Percentiles rank a stretch among this genome's conserved stretches.
Evolutionary conservation across 2,113 vertebrate genomes (phyloP).

Genomic region (Planiliza haematocheilus): DNA sequence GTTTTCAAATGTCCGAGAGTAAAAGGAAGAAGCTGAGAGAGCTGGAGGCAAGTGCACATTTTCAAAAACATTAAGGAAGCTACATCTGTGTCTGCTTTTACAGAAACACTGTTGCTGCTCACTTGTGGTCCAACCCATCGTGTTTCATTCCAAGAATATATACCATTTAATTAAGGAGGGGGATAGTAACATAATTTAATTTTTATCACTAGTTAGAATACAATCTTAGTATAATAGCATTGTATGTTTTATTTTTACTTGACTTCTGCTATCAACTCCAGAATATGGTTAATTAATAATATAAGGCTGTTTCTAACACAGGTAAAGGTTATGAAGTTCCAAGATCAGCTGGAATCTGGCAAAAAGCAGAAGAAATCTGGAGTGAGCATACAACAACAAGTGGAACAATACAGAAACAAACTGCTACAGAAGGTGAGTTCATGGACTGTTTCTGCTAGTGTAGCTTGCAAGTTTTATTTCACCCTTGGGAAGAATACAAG

Average conservation of each 20-base stretch:
- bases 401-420: slow-evolving; percentile 85
- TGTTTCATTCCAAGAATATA: background rate
- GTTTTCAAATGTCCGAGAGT: slow-evolving; percentile 83
- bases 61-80: background rate
- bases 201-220: no score
- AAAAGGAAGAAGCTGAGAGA: slow-evolving; percentile 85
- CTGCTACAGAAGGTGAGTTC: slow-evolving; percentile 83
- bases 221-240: no score
- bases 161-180: background rate
- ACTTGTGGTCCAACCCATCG: background rate
- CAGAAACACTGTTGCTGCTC: background rate
- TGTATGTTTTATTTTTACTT: no score
- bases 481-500: no score
- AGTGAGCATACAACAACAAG: slow-evolving; percentile 82
- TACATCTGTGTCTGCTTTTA: background rate
- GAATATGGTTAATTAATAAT: background rate
- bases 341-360: slow-evolving; percentile 86
- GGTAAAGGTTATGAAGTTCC: slow-evolving; percentile 86
- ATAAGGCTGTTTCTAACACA: slow-evolving; percentile 48
- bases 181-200: background rate
- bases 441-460: background rate
- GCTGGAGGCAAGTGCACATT: slow-evolving; percentile 78
- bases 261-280: background rate
- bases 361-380: slow-evolving; percentile 81
- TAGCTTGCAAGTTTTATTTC: background rate